These are phyloP conservation scores for Trichacis sp. DNA, from an alignment of 2,888 invertebrate genomes.

Conservation along the genomic window DNA sequence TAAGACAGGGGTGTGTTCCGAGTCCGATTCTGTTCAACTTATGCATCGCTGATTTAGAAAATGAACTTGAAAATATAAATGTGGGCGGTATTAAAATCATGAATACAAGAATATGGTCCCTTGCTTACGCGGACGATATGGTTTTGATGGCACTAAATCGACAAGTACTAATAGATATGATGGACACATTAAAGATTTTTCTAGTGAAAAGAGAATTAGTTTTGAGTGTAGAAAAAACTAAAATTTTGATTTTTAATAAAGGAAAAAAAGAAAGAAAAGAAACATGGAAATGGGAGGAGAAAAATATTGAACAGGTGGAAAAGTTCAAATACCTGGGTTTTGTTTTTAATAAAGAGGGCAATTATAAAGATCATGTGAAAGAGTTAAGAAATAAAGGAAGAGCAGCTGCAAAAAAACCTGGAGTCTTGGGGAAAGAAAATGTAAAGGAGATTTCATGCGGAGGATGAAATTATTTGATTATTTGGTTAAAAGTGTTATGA, in stretches of 20 bases:
- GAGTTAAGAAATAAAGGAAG: constrained; percentile 23
- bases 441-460: constrained; percentile 22
- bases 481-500: constrained; percentile 24
- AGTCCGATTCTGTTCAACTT: constrained; percentile 40
- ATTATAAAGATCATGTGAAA: constrained; percentile 8
- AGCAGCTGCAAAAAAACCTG: constrained; percentile 10
- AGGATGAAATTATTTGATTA: constrained; percentile 18
- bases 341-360: not conserved
- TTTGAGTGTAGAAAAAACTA: constrained; percentile 3
- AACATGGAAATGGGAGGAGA: not conserved
- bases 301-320: not conserved
- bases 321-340: not conserved
- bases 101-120: not conserved
- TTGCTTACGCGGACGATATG: constrained; percentile 20
- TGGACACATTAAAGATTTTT: constrained; percentile 4
- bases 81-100: constrained; percentile 9
- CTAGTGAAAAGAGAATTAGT: constrained; percentile 2
- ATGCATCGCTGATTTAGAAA: constrained; percentile 19
- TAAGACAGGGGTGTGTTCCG: constrained; percentile 42
- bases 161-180: constrained; percentile 3
- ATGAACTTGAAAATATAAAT: constrained; percentile 1
- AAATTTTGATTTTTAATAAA: not conserved
- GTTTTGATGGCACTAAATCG: constrained; percentile 6
- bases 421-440: constrained; percentile 18
- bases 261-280: not conserved